Base-by-base conservation (phyloP, 2,888 invertebrate genomes). In the Acrocyrtus sp. region DNA sequence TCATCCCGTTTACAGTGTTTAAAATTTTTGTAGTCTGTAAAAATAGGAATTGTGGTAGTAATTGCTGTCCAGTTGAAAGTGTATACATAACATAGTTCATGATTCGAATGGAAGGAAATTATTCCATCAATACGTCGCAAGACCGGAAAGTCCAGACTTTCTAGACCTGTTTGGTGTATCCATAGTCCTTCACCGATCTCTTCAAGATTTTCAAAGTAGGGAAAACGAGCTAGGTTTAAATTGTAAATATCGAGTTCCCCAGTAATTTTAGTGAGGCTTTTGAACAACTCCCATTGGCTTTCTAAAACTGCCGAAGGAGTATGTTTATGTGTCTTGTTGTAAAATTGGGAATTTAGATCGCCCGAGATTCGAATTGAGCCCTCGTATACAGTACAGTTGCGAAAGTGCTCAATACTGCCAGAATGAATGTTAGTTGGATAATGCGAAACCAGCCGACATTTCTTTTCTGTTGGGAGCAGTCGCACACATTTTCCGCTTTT, bases 371-470 rank as follows among this genome's bases (percentile, higher is more conserved):
- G n/a, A 47, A 98, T 88, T 19, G 93, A 94, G 0, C 97, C 98
- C 83, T 97, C 95, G 76, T 98, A 94, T 12, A 96, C 92, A 0
- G 97, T 98, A 84, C 98, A 98, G 78, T 93, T 95, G 83, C 89
- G 90, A 84, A 96, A 96, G 54, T 88, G 88, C 66, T 94, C 92
- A 63, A 98, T 94, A 83, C 96, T 97, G 8, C 92, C 92, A 0
- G 94, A 91, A 83, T 96, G 92, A n/a, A 97, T 89, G n/a, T n/a
- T n/a, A 51, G 84, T 84, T 10, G 83, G 83, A 56, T 88, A 88
- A n/a, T n/a, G n/a, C 12, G 90, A 91, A 15, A 78, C 76, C 1
- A 93, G 92, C 77, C 84, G 83, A 82, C 96, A 96, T n/a, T 93
- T 94, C 86, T 90, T 26, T 94, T 92, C 82, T 85, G 78, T 39